Conservation (phyloP, 2,113 vertebrate species). For the Eubucco bourcierii region DNA sequence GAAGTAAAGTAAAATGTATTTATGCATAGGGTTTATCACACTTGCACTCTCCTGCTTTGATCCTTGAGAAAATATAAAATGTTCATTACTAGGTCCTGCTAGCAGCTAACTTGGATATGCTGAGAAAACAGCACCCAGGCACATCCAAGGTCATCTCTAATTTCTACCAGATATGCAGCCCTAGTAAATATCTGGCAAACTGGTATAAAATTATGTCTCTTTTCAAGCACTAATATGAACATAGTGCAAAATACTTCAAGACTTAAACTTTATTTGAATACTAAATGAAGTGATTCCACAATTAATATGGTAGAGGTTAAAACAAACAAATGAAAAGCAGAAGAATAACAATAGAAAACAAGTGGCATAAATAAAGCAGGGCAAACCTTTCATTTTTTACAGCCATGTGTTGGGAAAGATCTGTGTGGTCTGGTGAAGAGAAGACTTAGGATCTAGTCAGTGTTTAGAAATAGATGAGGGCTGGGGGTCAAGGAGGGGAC, state of each 20-base stretch:
- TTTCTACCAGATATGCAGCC: not conserved
- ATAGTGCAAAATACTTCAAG: not conserved
- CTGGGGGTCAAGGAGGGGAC: no score
- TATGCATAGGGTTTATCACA: not conserved
- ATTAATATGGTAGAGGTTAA: not conserved
- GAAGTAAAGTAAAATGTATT: not conserved
- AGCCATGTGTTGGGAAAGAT: slow-evolving; percentile 12
- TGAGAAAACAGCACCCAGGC: not conserved
- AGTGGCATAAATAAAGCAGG: slow-evolving; percentile 36
- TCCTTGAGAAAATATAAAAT: not conserved
- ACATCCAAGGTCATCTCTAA: not conserved
- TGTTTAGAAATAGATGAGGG: no score
- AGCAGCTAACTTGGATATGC: not conserved
- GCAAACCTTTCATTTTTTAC: slow-evolving; percentile 40
- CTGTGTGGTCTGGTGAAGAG: not conserved
- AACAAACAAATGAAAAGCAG: not conserved
- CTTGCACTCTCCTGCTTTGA: not conserved
- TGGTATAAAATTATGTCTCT: not conserved
- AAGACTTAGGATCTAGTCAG: no score
- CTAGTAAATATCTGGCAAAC: not conserved
- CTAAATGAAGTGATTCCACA: not conserved
- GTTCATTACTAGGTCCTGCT: not conserved
- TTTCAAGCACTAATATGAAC: not conserved
- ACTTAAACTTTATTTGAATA: not conserved
- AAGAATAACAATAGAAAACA: slow-evolving; percentile 27